A percentile compares a stretch with the other conserved stretches of the same genome.
phyloP scores from a whole-genome alignment of 1,140 invertebrate species.

The Polypedilum vanderplanki region DNA sequence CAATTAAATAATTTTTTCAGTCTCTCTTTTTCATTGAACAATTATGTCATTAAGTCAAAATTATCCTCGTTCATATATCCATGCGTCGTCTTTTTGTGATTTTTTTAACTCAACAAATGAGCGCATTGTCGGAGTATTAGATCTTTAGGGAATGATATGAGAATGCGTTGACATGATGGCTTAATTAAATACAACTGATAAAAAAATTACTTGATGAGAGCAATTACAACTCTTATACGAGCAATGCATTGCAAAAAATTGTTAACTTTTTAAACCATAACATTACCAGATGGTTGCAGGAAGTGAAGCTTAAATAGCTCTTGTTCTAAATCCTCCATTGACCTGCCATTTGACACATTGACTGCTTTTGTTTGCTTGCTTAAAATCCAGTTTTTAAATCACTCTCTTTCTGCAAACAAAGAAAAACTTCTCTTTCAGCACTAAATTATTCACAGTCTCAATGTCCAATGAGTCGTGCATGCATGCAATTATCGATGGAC shows the following conservation, averaged over 20 bases:
- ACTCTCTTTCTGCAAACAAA: background rate
- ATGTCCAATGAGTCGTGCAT: constrained; percentile 9
- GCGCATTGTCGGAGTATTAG: background rate
- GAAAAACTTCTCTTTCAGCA: background rate
- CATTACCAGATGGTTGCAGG: background rate
- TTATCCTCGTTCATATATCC: background rate
- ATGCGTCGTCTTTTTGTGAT: background rate
- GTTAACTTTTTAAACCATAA: background rate
- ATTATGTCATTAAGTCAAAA: background rate
- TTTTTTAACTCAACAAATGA: background rate
- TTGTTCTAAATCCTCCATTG: background rate
- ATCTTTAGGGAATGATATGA: background rate
- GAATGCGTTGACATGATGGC: background rate
- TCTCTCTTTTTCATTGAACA: background rate
- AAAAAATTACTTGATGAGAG: background rate
- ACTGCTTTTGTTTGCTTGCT: background rate
- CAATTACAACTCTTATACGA: background rate
- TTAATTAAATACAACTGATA: background rate
- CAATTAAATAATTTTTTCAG: background rate
- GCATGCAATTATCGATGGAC: background rate
- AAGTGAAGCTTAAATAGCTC: background rate
- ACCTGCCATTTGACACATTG: background rate
- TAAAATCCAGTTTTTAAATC: background rate
- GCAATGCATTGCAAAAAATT: too few species aligned
- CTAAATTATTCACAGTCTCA: background rate